Evolutionary conservation across 2,113 vertebrate genomes (phyloP), one percentile per base, ranked within the genome.

Genomic region (Neotoma lepida): DNA sequence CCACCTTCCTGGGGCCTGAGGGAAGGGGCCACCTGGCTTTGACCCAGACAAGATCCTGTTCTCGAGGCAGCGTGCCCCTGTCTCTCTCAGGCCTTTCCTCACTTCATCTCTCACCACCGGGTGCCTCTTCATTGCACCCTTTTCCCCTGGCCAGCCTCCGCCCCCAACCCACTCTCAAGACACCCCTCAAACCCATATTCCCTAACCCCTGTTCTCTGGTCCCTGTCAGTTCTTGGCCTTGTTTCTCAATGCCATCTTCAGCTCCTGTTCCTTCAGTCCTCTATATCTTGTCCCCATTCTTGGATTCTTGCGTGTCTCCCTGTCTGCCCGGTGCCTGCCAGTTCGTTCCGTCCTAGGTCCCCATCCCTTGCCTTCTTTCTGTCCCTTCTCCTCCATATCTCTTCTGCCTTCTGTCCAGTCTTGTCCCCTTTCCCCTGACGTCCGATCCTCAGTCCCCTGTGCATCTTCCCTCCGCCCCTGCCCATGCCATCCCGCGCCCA

Each of bases 321-420:
- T 54, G 56, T 58, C 77, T 54, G 39, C 61, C 58, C 30, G 18
- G 39, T 70, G 81, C 81, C 49, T 51, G 49, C 49, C 56, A 56
- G 78, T 30, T 86, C 8, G 61, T 76, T 44, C 95, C 49, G 80
- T 88, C 71, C 89, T 93, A 92, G 26, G 33, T 49, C 88, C 80
- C 74, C 81, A 46, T 54, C 22, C 68, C 80, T 44, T 82, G 41
- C 18, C 74, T 39, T 73, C 66, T 46, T 22, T 66, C 61, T 44
- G 66, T 39, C 12, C 41, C 30, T 22, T 41, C 64, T 70, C 76
- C 78, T 89, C 44, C 70, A 51, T 46, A 56, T 56, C 54, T 68
- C 70, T 35, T 39, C 22, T 5, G 54, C 26, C 66, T 84, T 44
- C 88, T 17, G 24, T 44, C 41, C 85, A 51, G 86, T 74, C 87